phyloP scores from a whole-genome alignment of 2,113 vertebrate genomes.

The Spermophilus dauricus region DNA sequence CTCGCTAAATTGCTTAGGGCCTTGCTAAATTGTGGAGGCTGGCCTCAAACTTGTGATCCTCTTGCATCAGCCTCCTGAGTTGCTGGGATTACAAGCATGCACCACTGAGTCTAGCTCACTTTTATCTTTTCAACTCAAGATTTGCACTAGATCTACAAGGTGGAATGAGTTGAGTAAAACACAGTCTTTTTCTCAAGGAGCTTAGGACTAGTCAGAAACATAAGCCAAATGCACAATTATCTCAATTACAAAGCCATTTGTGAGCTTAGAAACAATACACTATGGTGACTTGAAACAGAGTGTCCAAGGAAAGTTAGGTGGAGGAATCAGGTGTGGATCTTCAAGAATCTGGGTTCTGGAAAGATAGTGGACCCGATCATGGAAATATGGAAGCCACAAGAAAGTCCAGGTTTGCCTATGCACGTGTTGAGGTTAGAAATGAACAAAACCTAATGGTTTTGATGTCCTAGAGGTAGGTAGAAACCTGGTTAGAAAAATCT shows the following conservation, averaged over 20 bases:
- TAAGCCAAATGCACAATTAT: not conserved
- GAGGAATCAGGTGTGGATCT: not conserved
- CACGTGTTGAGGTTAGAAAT: not conserved
- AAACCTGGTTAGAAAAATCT: not conserved
- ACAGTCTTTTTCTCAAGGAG: not conserved
- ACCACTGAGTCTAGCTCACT: not conserved
- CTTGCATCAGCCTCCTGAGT: too few species aligned
- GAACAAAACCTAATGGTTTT: not conserved
- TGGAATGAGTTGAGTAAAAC: not conserved
- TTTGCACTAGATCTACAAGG: not conserved
- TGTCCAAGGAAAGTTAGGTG: not conserved
- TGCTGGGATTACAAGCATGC: too few species aligned
- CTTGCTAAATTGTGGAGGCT: too few species aligned
- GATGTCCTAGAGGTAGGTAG: not conserved
- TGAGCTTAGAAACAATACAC: not conserved
- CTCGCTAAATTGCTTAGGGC: too few species aligned
- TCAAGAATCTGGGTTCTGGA: not conserved
- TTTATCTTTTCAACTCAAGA: slow-evolving; percentile 63
- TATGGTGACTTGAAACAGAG: not conserved
- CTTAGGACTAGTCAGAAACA: not conserved
- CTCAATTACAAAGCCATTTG: not conserved
- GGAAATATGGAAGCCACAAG: not conserved
- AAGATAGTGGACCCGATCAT: not conserved
- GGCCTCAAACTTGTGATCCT: too few species aligned
- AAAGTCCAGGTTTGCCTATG: slow-evolving; percentile 24